phyloP scores from a whole-genome alignment of 2,113 vertebrate species.

The Chauna torquata region DNA sequence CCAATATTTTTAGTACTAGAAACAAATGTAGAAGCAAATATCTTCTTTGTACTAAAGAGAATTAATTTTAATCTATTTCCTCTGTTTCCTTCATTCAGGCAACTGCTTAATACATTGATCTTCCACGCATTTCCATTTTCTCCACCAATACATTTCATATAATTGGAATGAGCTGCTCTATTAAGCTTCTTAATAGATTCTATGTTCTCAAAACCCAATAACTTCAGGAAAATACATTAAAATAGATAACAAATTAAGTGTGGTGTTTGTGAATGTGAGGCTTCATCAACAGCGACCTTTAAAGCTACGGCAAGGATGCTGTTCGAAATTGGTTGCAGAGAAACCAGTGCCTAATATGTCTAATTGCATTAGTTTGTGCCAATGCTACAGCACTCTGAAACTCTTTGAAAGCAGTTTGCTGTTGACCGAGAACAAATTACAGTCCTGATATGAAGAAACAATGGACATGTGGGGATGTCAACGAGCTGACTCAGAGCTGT shows the following conservation, averaged over 20 bases:
- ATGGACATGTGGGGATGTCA: not conserved
- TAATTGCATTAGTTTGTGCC: not conserved
- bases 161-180: slow-evolving; percentile 65
- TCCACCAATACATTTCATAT: slow-evolving; percentile 45
- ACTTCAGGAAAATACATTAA: slow-evolving; percentile 56
- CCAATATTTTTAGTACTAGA: not conserved
- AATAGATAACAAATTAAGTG: slow-evolving; percentile 57
- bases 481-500: not conserved
- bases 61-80: slow-evolving; percentile 23
- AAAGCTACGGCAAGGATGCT: not conserved
- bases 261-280: not conserved
- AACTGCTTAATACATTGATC: slow-evolving; percentile 45
- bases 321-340: not conserved
- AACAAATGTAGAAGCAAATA: not conserved
- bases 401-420: not conserved
- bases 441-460: not conserved
- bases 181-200: slow-evolving; percentile 66
- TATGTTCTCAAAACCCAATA: slow-evolving; percentile 32
- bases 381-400: not conserved
- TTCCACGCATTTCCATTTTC: slow-evolving; percentile 54
- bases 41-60: not conserved
- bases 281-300: slow-evolving; percentile 53
- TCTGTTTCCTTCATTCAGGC: slow-evolving; percentile 10
- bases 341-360: not conserved
- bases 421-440: not conserved